phyloP scores from a whole-genome alignment of 1,140 invertebrate genomes.

The Coboldia fuscipes region DNA sequence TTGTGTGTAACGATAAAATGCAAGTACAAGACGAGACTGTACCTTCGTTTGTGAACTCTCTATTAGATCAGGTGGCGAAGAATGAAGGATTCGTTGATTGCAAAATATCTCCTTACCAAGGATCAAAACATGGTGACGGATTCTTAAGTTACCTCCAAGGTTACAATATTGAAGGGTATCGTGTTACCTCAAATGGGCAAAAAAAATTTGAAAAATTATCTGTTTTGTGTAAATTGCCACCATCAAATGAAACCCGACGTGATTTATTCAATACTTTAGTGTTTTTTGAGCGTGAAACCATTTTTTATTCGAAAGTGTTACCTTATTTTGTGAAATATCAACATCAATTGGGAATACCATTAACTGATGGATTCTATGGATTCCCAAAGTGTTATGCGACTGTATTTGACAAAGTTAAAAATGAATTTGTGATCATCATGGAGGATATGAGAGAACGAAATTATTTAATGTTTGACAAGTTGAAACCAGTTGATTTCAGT shows the following conservation, averaged over 20 bases:
- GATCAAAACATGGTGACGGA: not conserved
- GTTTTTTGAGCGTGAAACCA: not conserved
- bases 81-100: constrained; percentile 1
- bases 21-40: too few relatives aligned
- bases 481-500: constrained; percentile 18
- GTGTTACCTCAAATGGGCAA: not conserved
- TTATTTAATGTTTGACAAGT: constrained; percentile 23
- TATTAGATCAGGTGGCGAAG: not conserved
- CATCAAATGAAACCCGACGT: not conserved
- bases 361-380: not conserved
- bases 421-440: constrained; percentile 25
- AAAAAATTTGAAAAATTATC: not conserved
- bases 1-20: too few relatives aligned
- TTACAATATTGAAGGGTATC: not conserved
- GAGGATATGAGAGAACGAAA: constrained; percentile 25
- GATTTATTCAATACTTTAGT: not conserved
- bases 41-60: not conserved
- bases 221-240: not conserved
- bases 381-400: not conserved
- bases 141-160: not conserved
- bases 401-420: constrained; percentile 8
- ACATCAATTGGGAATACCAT: not conserved
- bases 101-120: not conserved
- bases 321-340: not conserved
- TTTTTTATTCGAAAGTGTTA: not conserved